A percentile compares a stretch with the other conserved stretches of the same genome.
These are phyloP conservation scores for Oryzias woworae DNA, from an alignment of 2,113 vertebrate genomes.

Conservation along the genomic window DNA sequence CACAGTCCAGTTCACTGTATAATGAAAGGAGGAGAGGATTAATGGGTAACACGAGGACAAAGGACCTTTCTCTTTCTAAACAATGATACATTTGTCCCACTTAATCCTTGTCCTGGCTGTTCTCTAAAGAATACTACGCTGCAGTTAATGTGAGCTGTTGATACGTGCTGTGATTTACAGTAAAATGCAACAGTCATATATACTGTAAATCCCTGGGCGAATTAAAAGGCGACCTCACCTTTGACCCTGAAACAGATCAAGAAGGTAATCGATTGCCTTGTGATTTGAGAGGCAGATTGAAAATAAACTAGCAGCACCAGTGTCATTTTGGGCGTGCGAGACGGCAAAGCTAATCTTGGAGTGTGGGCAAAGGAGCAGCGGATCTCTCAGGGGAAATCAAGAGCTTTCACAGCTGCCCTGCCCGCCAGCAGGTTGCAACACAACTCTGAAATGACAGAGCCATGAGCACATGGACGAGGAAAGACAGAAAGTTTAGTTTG, in stretches of 20 bases:
- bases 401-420: constrained; percentile 58
- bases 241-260: constrained; percentile 47
- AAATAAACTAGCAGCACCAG: constrained; percentile 48
- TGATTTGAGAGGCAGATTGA: constrained; percentile 50
- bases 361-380: constrained; percentile 54
- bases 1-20: not conserved
- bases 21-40: not conserved
- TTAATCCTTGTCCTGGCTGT: not conserved
- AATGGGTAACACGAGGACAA: not conserved
- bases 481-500: constrained; percentile 39
- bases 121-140: not conserved
- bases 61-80: not conserved
- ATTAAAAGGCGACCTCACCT: constrained; percentile 22
- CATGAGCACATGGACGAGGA: constrained; percentile 18
- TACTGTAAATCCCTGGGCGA: constrained; percentile 3
- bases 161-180: too few species aligned
- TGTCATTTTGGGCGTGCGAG: constrained; percentile 49
- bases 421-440: constrained; percentile 46
- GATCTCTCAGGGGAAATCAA: constrained; percentile 73
- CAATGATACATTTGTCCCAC: not conserved
- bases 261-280: constrained; percentile 30
- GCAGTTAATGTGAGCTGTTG: not conserved
- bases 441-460: constrained; percentile 52
- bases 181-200: too few species aligned
- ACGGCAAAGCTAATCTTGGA: constrained; percentile 64